A percentile compares a stretch with the other conserved stretches of the same genome.
phyloP scores from a whole-genome alignment of 2,113 vertebrate species.

The Emydocephalus ijimae region DNA sequence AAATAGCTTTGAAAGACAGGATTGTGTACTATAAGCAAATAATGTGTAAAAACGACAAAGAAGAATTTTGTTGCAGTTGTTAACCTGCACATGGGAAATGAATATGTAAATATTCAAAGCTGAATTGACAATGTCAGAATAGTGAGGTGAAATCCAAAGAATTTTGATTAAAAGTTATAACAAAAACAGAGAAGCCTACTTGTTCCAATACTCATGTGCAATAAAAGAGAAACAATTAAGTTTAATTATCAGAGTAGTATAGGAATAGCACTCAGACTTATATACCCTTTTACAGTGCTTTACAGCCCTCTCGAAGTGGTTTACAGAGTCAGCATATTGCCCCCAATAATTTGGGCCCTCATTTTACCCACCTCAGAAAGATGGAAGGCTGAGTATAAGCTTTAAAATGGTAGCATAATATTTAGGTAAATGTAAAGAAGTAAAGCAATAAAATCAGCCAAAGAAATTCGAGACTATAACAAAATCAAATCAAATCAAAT shows the following conservation, averaged over 20 bases:
- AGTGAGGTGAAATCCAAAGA: neutral
- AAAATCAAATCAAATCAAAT: too few relatives aligned
- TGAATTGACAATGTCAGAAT: neutral
- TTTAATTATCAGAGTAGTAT: constrained; percentile 22
- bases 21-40: constrained; percentile 34
- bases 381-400: neutral
- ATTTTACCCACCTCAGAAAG: too few relatives aligned
- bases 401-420: neutral
- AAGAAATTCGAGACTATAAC: neutral
- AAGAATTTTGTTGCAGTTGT: neutral
- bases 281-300: too few relatives aligned
- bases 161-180: neutral
- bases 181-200: neutral
- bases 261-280: too few relatives aligned
- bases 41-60: neutral
- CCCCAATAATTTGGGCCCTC: too few relatives aligned
- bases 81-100: neutral
- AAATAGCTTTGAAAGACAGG: constrained; percentile 18
- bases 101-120: neutral
- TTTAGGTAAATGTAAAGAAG: neutral
- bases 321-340: too few relatives aligned
- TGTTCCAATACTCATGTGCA: neutral
- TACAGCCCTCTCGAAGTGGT: too few relatives aligned
- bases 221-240: constrained; percentile 51
- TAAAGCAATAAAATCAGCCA: neutral